Evolutionary conservation across 2,113 vertebrate species (phyloP).

Genomic region (Sturnira hondurensis): DNA sequence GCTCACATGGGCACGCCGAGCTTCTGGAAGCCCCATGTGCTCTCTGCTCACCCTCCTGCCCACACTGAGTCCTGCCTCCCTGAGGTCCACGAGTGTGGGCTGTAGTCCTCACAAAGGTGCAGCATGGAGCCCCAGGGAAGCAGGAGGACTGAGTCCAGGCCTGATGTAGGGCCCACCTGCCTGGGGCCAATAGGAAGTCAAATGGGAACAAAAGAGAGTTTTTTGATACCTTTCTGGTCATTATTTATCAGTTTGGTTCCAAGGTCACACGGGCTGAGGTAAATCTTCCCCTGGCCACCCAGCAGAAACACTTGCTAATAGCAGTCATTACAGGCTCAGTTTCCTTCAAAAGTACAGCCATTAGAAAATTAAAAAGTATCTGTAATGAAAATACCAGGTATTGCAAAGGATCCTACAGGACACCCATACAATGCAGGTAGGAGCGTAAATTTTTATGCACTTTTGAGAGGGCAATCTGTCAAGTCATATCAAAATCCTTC

Average conservation of each 20-base stretch:
- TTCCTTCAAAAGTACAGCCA: background rate
- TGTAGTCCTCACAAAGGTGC: background rate
- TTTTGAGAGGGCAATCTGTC: background rate
- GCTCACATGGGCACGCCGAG: fast-evolving
- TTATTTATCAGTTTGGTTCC: background rate
- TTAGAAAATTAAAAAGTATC: background rate
- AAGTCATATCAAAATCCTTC: background rate
- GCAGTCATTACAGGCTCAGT: background rate
- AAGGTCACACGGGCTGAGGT: background rate
- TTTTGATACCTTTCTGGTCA: background rate
- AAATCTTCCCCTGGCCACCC: background rate
- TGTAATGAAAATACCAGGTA: background rate
- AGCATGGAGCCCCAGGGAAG: background rate
- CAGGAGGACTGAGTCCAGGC: background rate
- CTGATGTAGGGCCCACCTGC: background rate
- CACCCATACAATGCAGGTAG: background rate
- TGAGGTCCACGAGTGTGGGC: fast-evolving
- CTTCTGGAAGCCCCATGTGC: fast-evolving
- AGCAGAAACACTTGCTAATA: background rate
- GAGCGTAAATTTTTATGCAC: background rate
- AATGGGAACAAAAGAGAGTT: background rate
- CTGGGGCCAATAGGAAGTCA: background rate
- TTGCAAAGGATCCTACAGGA: background rate
- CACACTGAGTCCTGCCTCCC: background rate
- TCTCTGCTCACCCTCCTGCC: background rate